A percentile compares a stretch with the other conserved stretches of the same genome.
These are phyloP conservation scores for Aphaenogaster floridana DNA, from an alignment of 1,140 invertebrate genomes.

Conservation along the genomic window DNA sequence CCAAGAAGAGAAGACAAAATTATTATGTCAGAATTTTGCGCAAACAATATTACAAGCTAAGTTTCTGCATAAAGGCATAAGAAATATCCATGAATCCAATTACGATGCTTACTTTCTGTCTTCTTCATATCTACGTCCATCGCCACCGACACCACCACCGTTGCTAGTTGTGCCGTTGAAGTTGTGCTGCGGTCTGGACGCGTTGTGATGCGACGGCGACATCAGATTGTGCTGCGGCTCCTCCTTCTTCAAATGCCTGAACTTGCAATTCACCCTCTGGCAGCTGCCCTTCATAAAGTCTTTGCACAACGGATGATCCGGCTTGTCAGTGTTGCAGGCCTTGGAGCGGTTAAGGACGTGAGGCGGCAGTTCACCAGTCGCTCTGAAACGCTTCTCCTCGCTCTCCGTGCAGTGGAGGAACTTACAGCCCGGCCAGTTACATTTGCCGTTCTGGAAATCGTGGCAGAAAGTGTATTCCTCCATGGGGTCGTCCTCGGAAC, in stretches of 20 bases:
- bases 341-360: conserved; percentile 87
- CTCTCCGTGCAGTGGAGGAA: conserved; percentile 93
- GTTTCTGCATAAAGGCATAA: not conserved
- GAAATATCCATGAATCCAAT: not conserved
- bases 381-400: conserved; percentile 92
- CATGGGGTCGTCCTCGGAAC: conserved; percentile 84
- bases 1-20: conserved; percentile 7
- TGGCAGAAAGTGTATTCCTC: conserved; percentile 92
- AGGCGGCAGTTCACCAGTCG: conserved; percentile 90
- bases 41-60: not conserved
- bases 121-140: conserved; percentile 82
- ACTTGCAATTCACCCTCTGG: conserved; percentile 86
- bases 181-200: conserved; percentile 86
- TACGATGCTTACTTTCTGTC: conserved; percentile 80
- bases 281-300: conserved; percentile 93
- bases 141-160: conserved; percentile 72
- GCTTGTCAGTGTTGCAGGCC: conserved; percentile 83
- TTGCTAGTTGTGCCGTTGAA: conserved; percentile 82
- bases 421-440: conserved; percentile 89
- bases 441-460: conserved; percentile 93
- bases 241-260: conserved; percentile 82
- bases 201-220: conserved; percentile 85
- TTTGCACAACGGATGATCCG: conserved; percentile 90
- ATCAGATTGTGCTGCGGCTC: conserved; percentile 82
- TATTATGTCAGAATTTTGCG: not conserved